phyloP scores from a whole-genome alignment of 2,888 invertebrate species.

The Mechanitis messenoides region DNA sequence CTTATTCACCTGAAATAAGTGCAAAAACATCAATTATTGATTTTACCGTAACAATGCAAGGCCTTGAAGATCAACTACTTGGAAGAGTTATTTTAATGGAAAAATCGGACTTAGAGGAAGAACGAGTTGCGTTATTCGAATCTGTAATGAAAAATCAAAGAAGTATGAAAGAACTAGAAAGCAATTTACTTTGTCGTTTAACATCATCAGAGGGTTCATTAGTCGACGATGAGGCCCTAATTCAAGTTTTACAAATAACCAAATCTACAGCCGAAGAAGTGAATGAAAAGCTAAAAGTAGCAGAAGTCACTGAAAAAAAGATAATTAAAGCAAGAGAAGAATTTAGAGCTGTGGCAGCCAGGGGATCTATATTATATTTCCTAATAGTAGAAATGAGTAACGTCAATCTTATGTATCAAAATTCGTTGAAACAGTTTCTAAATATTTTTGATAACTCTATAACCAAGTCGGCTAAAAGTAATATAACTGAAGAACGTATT shows the following conservation, averaged over 20 bases:
- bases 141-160: constrained; percentile 97
- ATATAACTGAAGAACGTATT: constrained; percentile 90
- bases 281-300: constrained; percentile 93
- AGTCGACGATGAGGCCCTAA: constrained; percentile 96
- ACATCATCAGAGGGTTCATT: constrained; percentile 95
- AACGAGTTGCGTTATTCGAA: constrained; percentile 93
- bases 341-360: constrained; percentile 94
- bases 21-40: constrained; percentile 98
- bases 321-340: constrained; percentile 96
- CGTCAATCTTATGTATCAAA: constrained; percentile 98
- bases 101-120: constrained; percentile 95
- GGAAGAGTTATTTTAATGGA: constrained; percentile 97
- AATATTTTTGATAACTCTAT: constrained; percentile 96
- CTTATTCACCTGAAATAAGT: constrained; percentile 97
- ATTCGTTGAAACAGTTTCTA: constrained; percentile 94
- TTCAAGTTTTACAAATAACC: constrained; percentile 90
- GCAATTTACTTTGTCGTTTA: constrained; percentile 91
- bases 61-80: constrained; percentile 94
- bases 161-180: constrained; percentile 96
- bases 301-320: constrained; percentile 95
- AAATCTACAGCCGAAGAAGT: constrained; percentile 95
- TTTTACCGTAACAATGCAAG: constrained; percentile 97
- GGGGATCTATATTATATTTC: constrained; percentile 96
- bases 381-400: constrained; percentile 98
- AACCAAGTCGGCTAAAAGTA: constrained; percentile 90